phyloP scores from a whole-genome alignment of 2,797 vertebrate species.

The Sebastes trivittatus region DNA sequence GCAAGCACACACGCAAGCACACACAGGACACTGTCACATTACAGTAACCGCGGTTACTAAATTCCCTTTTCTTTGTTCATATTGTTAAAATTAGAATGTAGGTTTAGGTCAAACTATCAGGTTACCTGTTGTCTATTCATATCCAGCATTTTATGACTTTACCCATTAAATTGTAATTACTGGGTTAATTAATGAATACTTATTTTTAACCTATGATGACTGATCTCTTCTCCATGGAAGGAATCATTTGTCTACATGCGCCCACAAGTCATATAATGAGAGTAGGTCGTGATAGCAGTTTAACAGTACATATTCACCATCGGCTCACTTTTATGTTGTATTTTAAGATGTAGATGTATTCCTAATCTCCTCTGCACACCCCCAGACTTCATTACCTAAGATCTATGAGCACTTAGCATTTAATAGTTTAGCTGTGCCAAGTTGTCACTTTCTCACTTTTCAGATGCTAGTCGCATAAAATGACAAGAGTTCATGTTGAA shows the following conservation, averaged over 20 bases:
- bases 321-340: not conserved
- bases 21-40: not conserved
- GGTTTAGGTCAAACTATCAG: not conserved
- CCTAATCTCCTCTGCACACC: not conserved
- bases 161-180: not conserved
- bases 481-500: not conserved
- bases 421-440: not conserved
- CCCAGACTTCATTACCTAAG: not conserved
- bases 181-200: not conserved
- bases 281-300: not conserved
- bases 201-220: not conserved
- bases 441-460: not conserved
- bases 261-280: too few relatives aligned
- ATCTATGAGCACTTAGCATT: slow-evolving; percentile 1
- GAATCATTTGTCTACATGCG: not conserved
- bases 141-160: not conserved
- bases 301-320: not conserved
- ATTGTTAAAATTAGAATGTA: not conserved
- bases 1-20: not conserved
- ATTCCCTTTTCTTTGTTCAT: not conserved
- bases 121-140: not conserved
- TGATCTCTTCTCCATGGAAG: not conserved
- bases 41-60: not conserved
- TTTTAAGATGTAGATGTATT: not conserved
- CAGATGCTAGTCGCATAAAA: not conserved